Percentiles rank a stretch among this genome's conserved stretches.
Evolutionary conservation across 2,888 invertebrate genomes (phyloP).

Genomic region (Amiota mariae): DNA sequence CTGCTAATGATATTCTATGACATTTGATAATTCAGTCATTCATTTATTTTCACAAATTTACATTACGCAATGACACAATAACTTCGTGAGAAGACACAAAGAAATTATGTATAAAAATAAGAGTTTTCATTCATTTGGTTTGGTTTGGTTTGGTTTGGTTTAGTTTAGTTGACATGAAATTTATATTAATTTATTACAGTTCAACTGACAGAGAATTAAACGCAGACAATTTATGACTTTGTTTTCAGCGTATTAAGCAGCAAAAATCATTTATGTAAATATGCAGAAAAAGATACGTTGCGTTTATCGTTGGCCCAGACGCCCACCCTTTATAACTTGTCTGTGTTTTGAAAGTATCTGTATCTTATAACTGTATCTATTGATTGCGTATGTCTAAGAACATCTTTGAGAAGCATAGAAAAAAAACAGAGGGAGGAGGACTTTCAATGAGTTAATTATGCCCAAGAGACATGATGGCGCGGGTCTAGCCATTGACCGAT

Average conservation of each 20-base stretch:
- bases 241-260: conserved; percentile 64
- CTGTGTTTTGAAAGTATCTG: neutral
- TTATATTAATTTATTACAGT: conserved; percentile 72
- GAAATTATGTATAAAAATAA: too few species aligned
- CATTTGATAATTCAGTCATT: too few species aligned
- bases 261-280: conserved; percentile 61
- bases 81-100: too few species aligned
- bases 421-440: conserved; percentile 2
- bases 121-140: neutral
- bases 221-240: conserved; percentile 71
- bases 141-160: conserved; percentile 21
- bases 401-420: neutral
- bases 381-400: neutral
- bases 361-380: neutral
- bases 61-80: too few species aligned
- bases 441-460: conserved; percentile 7
- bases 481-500: conserved; percentile 13
- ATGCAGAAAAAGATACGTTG: conserved; percentile 15
- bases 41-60: too few species aligned
- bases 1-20: too few species aligned
- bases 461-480: conserved; percentile 20
- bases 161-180: conserved; percentile 64
- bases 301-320: neutral
- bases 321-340: neutral
- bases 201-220: conserved; percentile 72